Base-by-base conservation (phyloP, 64 coral and sea anemone genomes). In the Hydrozoanthus tunicans region DNA sequence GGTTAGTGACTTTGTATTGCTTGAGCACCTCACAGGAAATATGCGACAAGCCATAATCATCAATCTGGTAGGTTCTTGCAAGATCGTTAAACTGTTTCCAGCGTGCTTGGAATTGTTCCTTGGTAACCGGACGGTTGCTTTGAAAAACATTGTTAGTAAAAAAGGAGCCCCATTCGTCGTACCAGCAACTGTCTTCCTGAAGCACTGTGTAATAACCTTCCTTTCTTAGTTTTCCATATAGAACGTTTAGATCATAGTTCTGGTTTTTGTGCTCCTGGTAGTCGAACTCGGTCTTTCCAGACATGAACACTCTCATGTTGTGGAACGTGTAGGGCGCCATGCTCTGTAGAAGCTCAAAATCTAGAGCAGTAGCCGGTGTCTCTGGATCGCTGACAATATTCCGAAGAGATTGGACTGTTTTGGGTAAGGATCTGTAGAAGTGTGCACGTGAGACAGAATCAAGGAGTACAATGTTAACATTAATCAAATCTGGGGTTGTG, bases 141-240 rank as follows among this genome's bases (percentile, higher is more conserved):
- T 98, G 93, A 32, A 94, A 94, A 0, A 93, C 58, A 20, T 94
- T 98, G 59, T 98, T 93, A 5, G 96, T 92, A 86, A 85, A 94
- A 25, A 98, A 84, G 0, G 93, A 98, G 4, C 96, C 93, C 96
- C 96, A 98, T 15, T 93, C 93, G 10, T 98, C 96, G 59, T 86
- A 98, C 96, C 96, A 98, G 8, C 96, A 98, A 17, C 93, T 94
- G 73, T 98, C 96, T 51, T 98, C 96, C 86, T 98, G 96, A 6
- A 98, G 67, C 1, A 94, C 51, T 4, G 96, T 98, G 73, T 94
- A 91, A 53, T 98, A 98, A 8, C 96, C 96, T 86, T 90, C 85
- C 6, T 80, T 85, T 79, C 94, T 94, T 62, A 98, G n/a, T 70
- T 90, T 94, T 3, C 77, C 61, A 53, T 90, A 98, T 51, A 98